Base-by-base conservation (phyloP, 2,888 invertebrate species). In the Eristalis intricaria region DNA sequence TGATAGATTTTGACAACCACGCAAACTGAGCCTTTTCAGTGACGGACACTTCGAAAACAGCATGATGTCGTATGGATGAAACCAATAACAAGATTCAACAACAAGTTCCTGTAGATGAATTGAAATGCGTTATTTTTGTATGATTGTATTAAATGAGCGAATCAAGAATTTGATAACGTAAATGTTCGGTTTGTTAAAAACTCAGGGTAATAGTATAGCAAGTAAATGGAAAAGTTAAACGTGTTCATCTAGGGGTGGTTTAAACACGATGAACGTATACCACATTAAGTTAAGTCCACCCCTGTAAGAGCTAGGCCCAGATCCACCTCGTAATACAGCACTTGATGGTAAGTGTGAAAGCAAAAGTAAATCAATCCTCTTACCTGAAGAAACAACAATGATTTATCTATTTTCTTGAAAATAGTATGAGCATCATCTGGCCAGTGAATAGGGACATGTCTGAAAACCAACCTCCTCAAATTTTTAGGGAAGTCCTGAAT, bases 31-130 rank as follows among this genome's bases (percentile, higher is more conserved):
- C 56, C 95, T 94, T 58, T 94, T 94, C 32, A 97, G 93, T 7
- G 93, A 92, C 1, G 94, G 93, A 90, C 96, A 93, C 93, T 97
- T 97, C 90, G 96, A 96, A 1, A 97, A 93, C 0, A 96, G 95
- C 92, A 97, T 94, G 11, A 97, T 93, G 61, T 95, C 95, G 81
- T 96, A 95, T 0, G 96, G 95, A 71, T 95, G 95, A 83, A 97
- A 94, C 97, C 97, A 97, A 7, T 94, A 93, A 90, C 96, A 97
- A 83, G 95, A 94, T 38, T 96, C 96, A 73, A 97, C 93, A 90
- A 96, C 95, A 66, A 97, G 90, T 65, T 95, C 95, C 84, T 84
- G 71, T 2, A 71, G 60, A 35, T 11, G 29, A 61, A 11, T n/a
- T 8, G 7, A 19, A 19, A 19, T 8, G 8, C n/a, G 7, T 50